phyloP scores from a whole-genome alignment of 2,113 vertebrate species.

The Larimichthys polyactis region DNA sequence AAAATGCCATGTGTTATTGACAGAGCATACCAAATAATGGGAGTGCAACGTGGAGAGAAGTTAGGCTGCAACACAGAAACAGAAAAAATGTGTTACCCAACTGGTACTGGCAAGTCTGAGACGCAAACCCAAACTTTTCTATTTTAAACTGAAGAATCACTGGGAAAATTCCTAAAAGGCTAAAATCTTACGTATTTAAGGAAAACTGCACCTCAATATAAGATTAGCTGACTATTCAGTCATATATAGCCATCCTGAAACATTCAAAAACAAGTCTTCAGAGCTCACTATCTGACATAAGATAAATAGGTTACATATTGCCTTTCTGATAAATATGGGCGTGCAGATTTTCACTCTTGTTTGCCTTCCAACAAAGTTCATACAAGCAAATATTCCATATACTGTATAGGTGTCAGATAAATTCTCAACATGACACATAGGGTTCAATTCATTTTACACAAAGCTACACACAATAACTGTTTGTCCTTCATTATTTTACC shows the following conservation, averaged over 20 bases:
- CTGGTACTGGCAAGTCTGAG: neutral
- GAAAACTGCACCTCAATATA: neutral
- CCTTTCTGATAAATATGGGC: conserved; percentile 42
- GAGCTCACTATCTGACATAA: conserved; percentile 36
- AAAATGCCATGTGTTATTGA: neutral
- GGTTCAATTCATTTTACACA: neutral
- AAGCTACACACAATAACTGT: neutral
- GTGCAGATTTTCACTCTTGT: conserved; percentile 36
- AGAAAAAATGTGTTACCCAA: neutral
- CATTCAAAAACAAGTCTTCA: conserved; percentile 19
- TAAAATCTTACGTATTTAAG: neutral
- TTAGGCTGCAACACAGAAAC: neutral
- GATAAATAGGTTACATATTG: conserved; percentile 68
- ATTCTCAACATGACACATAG: neutral
- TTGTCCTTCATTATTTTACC: neutral
- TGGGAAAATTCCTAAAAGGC: neutral
- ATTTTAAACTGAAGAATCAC: neutral
- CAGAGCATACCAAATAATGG: neutral
- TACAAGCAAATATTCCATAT: conserved; percentile 35
- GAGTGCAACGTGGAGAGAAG: neutral
- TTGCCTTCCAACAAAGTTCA: conserved; percentile 36
- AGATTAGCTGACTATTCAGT: neutral
- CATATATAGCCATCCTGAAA: neutral
- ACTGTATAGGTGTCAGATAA: conserved; percentile 10
- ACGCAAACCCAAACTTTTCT: neutral